Evolutionary conservation across 1,140 invertebrate species (phyloP).

Genomic region (Mycetomoellerius zeteki): DNA sequence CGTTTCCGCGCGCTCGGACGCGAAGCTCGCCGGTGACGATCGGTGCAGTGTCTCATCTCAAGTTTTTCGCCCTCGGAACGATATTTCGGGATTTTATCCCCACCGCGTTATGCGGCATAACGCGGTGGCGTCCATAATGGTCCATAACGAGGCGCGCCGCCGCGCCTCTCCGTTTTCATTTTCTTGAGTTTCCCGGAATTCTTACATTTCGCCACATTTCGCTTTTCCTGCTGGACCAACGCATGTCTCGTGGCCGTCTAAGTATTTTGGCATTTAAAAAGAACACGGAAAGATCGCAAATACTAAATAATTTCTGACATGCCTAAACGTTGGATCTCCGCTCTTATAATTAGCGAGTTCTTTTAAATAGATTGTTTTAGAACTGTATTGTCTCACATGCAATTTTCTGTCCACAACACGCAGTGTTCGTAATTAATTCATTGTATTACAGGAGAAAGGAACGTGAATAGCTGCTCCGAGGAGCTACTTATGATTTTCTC

Average conservation of each 20-base stretch:
- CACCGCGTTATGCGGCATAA: constrained; percentile 57
- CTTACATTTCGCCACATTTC: too few species aligned
- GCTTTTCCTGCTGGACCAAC: not conserved
- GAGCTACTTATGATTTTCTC: not conserved
- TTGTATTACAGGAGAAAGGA: not conserved
- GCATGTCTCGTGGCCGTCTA: not conserved
- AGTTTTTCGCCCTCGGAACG: constrained; percentile 42
- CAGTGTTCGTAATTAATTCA: not conserved
- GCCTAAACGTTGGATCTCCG: too few species aligned
- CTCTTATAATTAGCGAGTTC: not conserved
- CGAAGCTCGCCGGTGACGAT: constrained; percentile 18
- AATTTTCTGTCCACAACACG: constrained; percentile 1
- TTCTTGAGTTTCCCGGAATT: not conserved
- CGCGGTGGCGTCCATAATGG: not conserved
- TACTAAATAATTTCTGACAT: too few species aligned
- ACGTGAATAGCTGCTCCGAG: not conserved
- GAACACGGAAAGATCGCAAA: too few species aligned
- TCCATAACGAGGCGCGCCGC: not conserved
- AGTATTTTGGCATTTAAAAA: too few species aligned
- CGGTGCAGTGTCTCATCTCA: constrained; percentile 56
- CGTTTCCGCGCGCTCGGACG: constrained; percentile 48
- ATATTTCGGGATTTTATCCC: constrained; percentile 72
- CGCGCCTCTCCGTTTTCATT: not conserved
- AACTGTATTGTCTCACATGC: not conserved
- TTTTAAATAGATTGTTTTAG: not conserved